phyloP scores from a whole-genome alignment of 2,888 invertebrate species.

The Stenichneumon culpator region DNA sequence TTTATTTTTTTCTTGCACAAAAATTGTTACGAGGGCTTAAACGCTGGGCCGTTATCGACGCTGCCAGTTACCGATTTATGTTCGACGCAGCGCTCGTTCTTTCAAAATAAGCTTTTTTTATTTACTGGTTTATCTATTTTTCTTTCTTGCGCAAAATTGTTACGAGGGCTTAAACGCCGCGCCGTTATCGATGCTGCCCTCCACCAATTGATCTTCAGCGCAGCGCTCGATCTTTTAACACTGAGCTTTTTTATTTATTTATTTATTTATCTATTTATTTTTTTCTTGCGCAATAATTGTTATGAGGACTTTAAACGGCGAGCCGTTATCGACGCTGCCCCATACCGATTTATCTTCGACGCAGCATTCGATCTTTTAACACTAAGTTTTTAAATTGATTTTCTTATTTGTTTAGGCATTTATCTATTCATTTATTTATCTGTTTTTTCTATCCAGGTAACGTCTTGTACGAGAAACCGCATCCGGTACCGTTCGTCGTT shows the following conservation, averaged over 20 bases:
- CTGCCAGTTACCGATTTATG: no score
- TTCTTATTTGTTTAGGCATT: background rate
- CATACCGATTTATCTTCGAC: background rate
- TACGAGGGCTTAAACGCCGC: constrained; percentile 60
- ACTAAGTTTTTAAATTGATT: constrained; percentile 13
- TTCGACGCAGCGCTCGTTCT: no score
- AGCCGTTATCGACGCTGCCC: no score
- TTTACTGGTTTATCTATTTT: background rate
- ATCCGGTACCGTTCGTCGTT: constrained; percentile 90
- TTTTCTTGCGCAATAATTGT: constrained; percentile 63
- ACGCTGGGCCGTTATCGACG: no score
- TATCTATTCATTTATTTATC: no score
- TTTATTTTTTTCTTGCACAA: background rate
- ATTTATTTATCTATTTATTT: background rate
- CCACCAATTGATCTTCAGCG: background rate
- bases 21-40: no score
- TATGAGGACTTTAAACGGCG: constrained; percentile 60
- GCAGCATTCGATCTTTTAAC: background rate
- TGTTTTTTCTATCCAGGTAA: constrained; percentile 81
- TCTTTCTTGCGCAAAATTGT: constrained; percentile 26
- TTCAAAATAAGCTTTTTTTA: no score
- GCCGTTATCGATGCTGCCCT: no score
- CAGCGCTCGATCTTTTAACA: background rate
- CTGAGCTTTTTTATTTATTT: no score
- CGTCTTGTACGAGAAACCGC: constrained; percentile 79